These are phyloP conservation scores for Apeira syringaria DNA, from an alignment of 2,888 invertebrate species.

Conservation along the genomic window DNA sequence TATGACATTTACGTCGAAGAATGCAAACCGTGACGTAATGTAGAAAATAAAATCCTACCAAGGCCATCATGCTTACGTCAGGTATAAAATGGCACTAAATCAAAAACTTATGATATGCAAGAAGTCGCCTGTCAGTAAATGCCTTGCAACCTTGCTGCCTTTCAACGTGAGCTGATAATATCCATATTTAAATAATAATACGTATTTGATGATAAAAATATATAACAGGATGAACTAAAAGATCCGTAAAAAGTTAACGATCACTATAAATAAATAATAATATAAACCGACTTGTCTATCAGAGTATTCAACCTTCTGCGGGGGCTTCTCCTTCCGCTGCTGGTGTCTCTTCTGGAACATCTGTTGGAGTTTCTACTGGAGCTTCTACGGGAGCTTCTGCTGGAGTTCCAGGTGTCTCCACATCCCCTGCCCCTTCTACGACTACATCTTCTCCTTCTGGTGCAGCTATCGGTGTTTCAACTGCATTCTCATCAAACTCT, in stretches of 20 bases:
- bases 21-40: no score
- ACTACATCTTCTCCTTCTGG: slow-evolving; percentile 26
- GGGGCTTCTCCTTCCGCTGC: slow-evolving; percentile 5
- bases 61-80: no score
- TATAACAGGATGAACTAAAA: slow-evolving; percentile 9
- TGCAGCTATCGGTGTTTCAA: slow-evolving; percentile 20
- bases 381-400: slow-evolving; percentile 16
- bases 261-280: slow-evolving; percentile 22
- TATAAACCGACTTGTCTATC: slow-evolving; percentile 11
- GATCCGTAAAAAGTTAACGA: slow-evolving; percentile 7
- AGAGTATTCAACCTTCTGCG: slow-evolving; percentile 3
- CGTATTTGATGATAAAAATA: background rate
- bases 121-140: no score
- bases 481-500: slow-evolving; percentile 27
- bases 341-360: slow-evolving; percentile 19
- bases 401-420: slow-evolving; percentile 14
- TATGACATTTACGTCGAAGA: no score
- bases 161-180: no score
- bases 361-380: slow-evolving; percentile 14
- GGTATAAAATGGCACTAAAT: no score
- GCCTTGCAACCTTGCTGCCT: no score
- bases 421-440: slow-evolving; percentile 22
- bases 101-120: no score
- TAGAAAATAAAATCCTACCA: no score
- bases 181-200: slow-evolving; percentile 1